Percentiles rank a stretch among this genome's conserved stretches.
Evolutionary conservation across 2,797 vertebrate species (phyloP).

Genomic region (Sebastes trivittatus): DNA sequence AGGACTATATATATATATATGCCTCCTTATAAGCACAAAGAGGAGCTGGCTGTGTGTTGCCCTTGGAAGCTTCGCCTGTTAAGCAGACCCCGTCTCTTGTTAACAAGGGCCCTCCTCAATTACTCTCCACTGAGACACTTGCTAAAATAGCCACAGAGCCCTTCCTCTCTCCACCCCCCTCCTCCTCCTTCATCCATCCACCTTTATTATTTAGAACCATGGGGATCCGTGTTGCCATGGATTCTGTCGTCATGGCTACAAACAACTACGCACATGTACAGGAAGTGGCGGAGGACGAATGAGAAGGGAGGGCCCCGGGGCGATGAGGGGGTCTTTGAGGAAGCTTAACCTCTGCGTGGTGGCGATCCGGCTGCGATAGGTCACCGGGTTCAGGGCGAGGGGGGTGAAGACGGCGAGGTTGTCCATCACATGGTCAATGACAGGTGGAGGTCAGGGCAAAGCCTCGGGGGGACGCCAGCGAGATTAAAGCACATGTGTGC

Average conservation of each 20-base stretch:
- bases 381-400: neutral
- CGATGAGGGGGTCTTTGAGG: conserved; percentile 13
- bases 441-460: conserved; percentile 48
- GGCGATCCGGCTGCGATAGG: conserved; percentile 38
- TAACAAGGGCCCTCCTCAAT: conserved; percentile 56
- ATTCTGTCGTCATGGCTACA: conserved; percentile 79
- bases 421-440: conserved; percentile 25
- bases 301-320: neutral
- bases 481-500: conserved; percentile 12
- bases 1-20: neutral
- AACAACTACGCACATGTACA: conserved; percentile 77
- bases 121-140: conserved; percentile 52
- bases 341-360: conserved; percentile 43
- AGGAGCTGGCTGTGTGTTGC: neutral
- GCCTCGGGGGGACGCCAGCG: neutral
- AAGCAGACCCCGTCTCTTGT: conserved; percentile 28
- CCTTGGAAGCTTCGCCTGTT: neutral
- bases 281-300: conserved; percentile 48
- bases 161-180: neutral
- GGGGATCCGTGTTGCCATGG: conserved; percentile 78
- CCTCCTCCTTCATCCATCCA: conserved; percentile 42
- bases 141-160: conserved; percentile 54
- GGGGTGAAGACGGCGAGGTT: neutral
- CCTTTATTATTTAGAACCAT: conserved; percentile 74
- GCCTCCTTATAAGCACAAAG: neutral